These are phyloP conservation scores for Charina bottae DNA, from an alignment of 2,113 vertebrate species.

Conservation along the genomic window DNA sequence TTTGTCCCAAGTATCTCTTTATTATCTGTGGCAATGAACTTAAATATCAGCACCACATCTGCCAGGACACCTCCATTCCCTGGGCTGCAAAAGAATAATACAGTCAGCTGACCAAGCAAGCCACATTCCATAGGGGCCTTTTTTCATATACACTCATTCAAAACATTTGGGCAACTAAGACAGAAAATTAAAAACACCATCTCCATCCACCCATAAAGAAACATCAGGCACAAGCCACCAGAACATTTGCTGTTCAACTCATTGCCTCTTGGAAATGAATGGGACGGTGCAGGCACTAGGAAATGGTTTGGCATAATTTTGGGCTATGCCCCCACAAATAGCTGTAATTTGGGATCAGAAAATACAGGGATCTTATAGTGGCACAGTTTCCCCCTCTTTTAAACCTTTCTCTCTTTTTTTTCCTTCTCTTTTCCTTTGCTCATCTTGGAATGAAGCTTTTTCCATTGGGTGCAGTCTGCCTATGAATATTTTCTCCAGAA, in stretches of 20 bases:
- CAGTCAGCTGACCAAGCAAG: conserved; percentile 33
- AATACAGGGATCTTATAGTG: not conserved
- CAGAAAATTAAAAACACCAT: not conserved
- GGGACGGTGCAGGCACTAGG: not conserved
- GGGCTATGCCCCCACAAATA: not conserved
- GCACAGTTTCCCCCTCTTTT: not conserved
- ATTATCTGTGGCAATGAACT: conserved; percentile 59
- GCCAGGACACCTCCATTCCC: conserved; percentile 62
- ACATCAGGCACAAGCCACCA: not conserved
- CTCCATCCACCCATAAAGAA: not conserved
- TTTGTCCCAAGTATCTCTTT: conserved; percentile 39
- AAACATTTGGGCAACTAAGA: not conserved
- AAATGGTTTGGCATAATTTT: not conserved
- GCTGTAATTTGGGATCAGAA: not conserved
- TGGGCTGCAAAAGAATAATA: conserved; percentile 68
- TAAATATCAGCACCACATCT: conserved; percentile 72
- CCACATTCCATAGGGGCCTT: not conserved
- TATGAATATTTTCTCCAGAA: not conserved
- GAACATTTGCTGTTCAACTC: not conserved
- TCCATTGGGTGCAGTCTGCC: not conserved
- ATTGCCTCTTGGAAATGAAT: not conserved
- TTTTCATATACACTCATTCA: not conserved
- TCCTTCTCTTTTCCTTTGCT: not conserved
- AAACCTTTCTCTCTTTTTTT: not conserved
- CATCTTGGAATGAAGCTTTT: not conserved